Base-by-base conservation (phyloP, 1,140 invertebrate species). In the Microplitis demolitor region DNA sequence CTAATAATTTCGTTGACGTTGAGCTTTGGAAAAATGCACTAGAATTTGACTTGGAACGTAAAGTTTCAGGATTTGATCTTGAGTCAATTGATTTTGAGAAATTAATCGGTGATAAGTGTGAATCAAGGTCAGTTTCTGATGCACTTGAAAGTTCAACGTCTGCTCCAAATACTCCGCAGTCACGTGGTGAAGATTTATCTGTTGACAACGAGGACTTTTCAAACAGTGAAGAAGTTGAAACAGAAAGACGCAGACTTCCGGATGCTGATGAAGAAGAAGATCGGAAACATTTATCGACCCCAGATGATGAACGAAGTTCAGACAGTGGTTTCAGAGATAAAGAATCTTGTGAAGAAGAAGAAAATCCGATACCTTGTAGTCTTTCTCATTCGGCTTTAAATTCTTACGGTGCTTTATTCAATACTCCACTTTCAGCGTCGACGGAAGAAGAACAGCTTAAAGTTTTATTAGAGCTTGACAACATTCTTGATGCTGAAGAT, bases 321-420 rank as follows among this genome's bases (percentile, higher is more conserved):
- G 88, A 89, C 69, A 89, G 88, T 6, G 88, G 88, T 69, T 89
- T 89, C 58, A 79, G 88, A 11, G 88, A 89, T 56, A 89, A 89
- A 74, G 88, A 88, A 69, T 88, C 86, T 4, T 88, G 86, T 69
- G 88, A 88, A 74, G 88, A 88, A 37, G 88, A 89, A 45, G 88
- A 89, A 53, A 87, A 81, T 68, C 77, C 82, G 11, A 73, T 81
- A 37, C 66, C 80, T 3, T 76, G 77, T 14, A 73, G 77, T 39
- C 69, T 68, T 11, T 63, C 66, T 9, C 45, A 63, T 34, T 45
- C 53, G 11, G 56, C 31, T 5, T 8, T 34, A 9, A 61, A 45
- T 34, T 37, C 16, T 13, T 67, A 66, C 6, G 61, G 51, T 13
- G 61, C 16, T 51, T 62, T 71, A 4, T 33, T 50, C 14, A 61